Evolutionary conservation across 2,797 vertebrate species (phyloP), one percentile per base, ranked within the genome.

Genomic region (Avahi laniger): DNA sequence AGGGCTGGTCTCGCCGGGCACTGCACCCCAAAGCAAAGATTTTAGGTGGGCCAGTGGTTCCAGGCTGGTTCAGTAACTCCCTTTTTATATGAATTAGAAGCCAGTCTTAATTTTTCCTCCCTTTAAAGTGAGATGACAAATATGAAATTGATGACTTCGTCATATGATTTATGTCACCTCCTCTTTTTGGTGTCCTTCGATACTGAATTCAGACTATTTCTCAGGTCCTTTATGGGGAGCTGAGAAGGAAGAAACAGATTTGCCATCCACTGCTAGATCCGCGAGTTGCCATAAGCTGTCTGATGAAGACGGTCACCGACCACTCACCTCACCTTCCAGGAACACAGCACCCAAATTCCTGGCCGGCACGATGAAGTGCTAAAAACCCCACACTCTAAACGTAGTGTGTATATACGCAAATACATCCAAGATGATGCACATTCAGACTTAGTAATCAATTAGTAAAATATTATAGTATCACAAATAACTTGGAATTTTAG

Each of bases 391-490:
- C 54, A 5, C 14, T 43, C 92, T 18, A 4, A 57, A 18, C 17
- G 75, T 0, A 33, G n/a, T 0, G 20, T 3, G 41, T 2, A 0
- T 8, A n/a, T 1, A 35, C 14, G 6, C 65, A 20, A 5, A 89
- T 1, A 30, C 41, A 46, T 5, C 57, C 52, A 1, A 1, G 65
- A 28, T 0, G 18, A 38, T 1, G 18, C 8, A 13, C 28, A 0
- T 4, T 9, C 35, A 52, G 85, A 30, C 4, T 0, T 24, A 0
- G 14, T 11, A 28, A 33, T 57, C 35, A 0, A 0, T 48, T 10
- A 67, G 57, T 4, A 28, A 43, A 7, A 18, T 15, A 1, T 11
- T 5, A n/a, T 1, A 33, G 30, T 12, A 24, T 11, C 17, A 72
- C 92, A 82, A 33, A 1, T 0, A 5, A 33, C 5, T 7, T 0